Conservation (phyloP, 2,888 invertebrate species). For the Polietes domitor region DNA sequence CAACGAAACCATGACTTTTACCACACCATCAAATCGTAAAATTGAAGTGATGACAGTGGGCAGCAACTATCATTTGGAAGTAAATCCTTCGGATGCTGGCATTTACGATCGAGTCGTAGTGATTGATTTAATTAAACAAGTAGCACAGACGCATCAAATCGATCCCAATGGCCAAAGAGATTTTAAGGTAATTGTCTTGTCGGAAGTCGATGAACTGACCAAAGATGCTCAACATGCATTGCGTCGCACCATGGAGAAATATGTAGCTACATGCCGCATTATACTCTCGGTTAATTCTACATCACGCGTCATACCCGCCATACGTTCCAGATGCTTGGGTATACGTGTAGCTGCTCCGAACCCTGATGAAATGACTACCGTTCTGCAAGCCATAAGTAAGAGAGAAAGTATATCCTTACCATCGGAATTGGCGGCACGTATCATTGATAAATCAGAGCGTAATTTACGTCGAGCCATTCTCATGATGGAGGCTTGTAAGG, state of each 20-base stretch:
- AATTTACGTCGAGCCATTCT: constrained; percentile 96
- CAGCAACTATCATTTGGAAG: constrained; percentile 84
- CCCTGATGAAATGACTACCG: constrained; percentile 86
- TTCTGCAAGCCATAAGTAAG: constrained; percentile 86
- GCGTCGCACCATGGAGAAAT: constrained; percentile 99
- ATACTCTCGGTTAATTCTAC: constrained; percentile 97
- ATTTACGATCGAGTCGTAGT: constrained; percentile 98
- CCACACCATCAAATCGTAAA: constrained; percentile 95
- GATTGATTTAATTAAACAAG: constrained; percentile 97
- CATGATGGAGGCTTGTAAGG: constrained; percentile 96
- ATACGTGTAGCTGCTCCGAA: constrained; percentile 95
- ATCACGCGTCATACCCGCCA: constrained; percentile 98
- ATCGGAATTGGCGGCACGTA: constrained; percentile 87
- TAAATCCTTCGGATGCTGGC: constrained; percentile 98
- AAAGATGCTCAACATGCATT: constrained; percentile 99
- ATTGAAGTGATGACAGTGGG: constrained; percentile 97
- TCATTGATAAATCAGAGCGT: constrained; percentile 90
- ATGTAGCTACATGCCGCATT: constrained; percentile 95
- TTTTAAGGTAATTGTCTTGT: constrained; percentile 97
- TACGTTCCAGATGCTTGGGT: constrained; percentile 95
- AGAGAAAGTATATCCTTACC: constrained; percentile 92
- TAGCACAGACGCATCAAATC: constrained; percentile 97
- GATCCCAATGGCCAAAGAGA: constrained; percentile 93
- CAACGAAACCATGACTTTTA: constrained; percentile 95
- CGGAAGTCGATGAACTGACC: constrained; percentile 96